A percentile compares a stretch with the other conserved stretches of the same genome.
Evolutionary conservation across 2,888 invertebrate species (phyloP).

Genomic region (Lomographa bimaculata): DNA sequence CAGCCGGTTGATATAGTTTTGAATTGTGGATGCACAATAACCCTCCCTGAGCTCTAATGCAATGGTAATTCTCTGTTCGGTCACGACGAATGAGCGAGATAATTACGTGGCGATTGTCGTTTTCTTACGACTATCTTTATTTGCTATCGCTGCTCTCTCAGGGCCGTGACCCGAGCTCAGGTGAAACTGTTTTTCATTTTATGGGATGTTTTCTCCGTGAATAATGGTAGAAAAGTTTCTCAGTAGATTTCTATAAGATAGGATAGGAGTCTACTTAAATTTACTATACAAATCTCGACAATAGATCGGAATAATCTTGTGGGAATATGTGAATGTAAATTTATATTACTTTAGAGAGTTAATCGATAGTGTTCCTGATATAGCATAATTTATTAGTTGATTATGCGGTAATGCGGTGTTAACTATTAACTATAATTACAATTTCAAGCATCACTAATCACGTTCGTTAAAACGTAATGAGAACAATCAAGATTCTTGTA

Average conservation of each 20-base stretch:
- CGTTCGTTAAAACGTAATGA: slow-evolving; percentile 20
- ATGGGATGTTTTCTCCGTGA: slow-evolving; percentile 67
- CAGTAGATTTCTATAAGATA: slow-evolving; percentile 45
- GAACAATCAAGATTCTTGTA: slow-evolving; percentile 4
- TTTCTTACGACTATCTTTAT: slow-evolving; percentile 73
- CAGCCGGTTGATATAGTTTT: slow-evolving; percentile 76
- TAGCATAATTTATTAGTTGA: slow-evolving; percentile 24
- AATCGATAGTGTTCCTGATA: slow-evolving; percentile 25
- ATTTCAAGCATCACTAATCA: slow-evolving; percentile 27
- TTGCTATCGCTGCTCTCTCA: slow-evolving; percentile 73
- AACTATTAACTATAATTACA: slow-evolving; percentile 25
- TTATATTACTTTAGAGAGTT: slow-evolving; percentile 28
- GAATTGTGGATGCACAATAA: slow-evolving; percentile 73
- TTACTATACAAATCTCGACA: slow-evolving; percentile 36
- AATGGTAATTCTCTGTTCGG: slow-evolving; percentile 71
- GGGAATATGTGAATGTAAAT: slow-evolving; percentile 22
- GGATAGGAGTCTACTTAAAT: slow-evolving; percentile 34
- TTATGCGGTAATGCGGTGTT: slow-evolving; percentile 16
- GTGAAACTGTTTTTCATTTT: slow-evolving; percentile 78
- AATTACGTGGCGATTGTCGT: slow-evolving; percentile 77
- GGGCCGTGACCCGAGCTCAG: slow-evolving; percentile 71
- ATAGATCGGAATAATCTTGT: slow-evolving; percentile 17
- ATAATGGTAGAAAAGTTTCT: slow-evolving; percentile 59
- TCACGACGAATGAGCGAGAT: slow-evolving; percentile 79
- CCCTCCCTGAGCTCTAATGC: slow-evolving; percentile 78